These are phyloP conservation scores for Schlechtendalia chinensis DNA, from an alignment of 1,140 invertebrate species.

Conservation along the genomic window DNA sequence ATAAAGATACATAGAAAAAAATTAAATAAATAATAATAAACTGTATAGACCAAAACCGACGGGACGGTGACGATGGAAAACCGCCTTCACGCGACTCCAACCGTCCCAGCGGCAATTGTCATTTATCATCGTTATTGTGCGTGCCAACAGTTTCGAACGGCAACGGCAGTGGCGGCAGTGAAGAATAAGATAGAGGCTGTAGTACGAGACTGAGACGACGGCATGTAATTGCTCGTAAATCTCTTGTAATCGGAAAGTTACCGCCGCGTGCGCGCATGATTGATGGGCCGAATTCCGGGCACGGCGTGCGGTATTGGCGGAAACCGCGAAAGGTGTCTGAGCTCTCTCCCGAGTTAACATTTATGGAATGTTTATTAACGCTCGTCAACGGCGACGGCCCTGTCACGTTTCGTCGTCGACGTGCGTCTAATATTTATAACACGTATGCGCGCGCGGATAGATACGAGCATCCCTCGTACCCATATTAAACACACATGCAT, in stretches of 20 bases:
- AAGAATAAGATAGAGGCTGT: background rate
- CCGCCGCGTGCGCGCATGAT: constrained; percentile 7
- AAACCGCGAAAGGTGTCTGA: constrained; percentile 37
- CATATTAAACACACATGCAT: too few species aligned
- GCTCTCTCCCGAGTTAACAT: constrained; percentile 4
- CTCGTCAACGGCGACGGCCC: background rate
- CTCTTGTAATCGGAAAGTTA: constrained; percentile 49
- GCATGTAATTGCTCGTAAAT: constrained; percentile 47
- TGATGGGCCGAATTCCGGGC: constrained; percentile 36
- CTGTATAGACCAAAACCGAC: too few species aligned
- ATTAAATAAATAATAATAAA: too few species aligned
- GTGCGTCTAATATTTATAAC: background rate
- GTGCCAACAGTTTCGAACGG: constrained; percentile 40
- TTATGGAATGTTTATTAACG: constrained; percentile 49
- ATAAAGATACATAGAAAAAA: too few species aligned
- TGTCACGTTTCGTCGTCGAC: background rate
- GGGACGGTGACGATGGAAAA: too few species aligned
- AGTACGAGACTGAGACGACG: background rate
- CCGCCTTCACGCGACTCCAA: too few species aligned
- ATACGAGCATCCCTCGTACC: too few species aligned
- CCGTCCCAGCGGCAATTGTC: too few species aligned
- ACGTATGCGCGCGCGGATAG: background rate
- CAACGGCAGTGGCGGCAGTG: too few species aligned
- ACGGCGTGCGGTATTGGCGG: constrained; percentile 32
- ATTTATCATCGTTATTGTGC: constrained; percentile 48